Conservation (phyloP, 2,797 vertebrate species). For the Urocyon cinereoargenteus region DNA sequence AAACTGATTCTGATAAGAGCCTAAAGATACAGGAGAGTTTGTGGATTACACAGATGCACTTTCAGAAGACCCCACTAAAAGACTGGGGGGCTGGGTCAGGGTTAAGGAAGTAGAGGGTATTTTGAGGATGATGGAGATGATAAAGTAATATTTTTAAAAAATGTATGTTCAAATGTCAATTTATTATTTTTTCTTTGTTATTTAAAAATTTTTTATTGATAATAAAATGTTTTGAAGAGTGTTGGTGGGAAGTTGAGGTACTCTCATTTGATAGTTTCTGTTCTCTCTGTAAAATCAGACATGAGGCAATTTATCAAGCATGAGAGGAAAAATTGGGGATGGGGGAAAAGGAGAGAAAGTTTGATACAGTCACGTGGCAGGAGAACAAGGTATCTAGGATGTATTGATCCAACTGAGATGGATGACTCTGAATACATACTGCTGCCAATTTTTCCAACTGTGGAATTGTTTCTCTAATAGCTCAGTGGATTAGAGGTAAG, state of each 20-base stretch:
- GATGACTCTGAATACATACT: not conserved
- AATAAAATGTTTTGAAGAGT: not conserved
- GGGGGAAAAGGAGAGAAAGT: not conserved
- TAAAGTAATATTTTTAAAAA: not conserved
- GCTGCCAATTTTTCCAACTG: not conserved
- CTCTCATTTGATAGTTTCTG: not conserved
- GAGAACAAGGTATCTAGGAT: not conserved
- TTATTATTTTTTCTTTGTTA: not conserved
- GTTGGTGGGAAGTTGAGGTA: not conserved
- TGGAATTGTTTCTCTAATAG: not conserved
- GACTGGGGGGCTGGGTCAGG: not conserved
- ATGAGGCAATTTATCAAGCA: not conserved
- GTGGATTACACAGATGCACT: not conserved
- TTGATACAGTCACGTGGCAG: not conserved
- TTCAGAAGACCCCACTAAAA: not conserved
- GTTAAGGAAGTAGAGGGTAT: not conserved
- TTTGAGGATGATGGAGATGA: not conserved
- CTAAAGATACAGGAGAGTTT: not conserved
- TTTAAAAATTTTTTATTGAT: not conserved
- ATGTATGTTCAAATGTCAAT: not conserved
- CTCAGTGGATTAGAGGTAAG: not conserved
- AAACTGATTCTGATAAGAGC: not conserved
- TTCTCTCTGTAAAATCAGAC: not conserved
- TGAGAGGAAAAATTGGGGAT: not conserved
- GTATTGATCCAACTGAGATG: not conserved